These are phyloP conservation scores for Penaeus monodon DNA, from an alignment of 2,888 invertebrate genomes.

Conservation along the genomic window DNA sequence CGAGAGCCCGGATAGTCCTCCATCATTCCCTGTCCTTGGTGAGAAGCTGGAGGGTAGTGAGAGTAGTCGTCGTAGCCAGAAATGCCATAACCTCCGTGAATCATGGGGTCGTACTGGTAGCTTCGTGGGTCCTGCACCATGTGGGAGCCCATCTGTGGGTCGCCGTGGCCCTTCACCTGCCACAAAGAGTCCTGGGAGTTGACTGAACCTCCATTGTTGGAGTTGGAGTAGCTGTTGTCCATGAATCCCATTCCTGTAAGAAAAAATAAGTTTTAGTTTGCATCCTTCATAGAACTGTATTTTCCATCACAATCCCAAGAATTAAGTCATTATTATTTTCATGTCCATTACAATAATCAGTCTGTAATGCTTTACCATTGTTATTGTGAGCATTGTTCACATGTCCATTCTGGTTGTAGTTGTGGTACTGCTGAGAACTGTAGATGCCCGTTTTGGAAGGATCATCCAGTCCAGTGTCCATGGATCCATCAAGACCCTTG, in stretches of 20 bases:
- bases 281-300: background rate
- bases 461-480: slow-evolving; percentile 60
- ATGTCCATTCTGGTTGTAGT: slow-evolving; percentile 90
- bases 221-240: slow-evolving; percentile 92
- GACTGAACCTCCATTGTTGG: slow-evolving; percentile 94
- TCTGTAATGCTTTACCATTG: slow-evolving; percentile 31
- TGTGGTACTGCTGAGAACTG: slow-evolving; percentile 75
- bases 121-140: slow-evolving; percentile 33
- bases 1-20: slow-evolving; percentile 66
- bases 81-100: slow-evolving; percentile 83
- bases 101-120: slow-evolving; percentile 68
- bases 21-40: slow-evolving; percentile 73
- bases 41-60: slow-evolving; percentile 81
- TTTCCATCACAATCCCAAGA: background rate
- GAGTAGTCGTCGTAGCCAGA: slow-evolving; percentile 84
- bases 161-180: slow-evolving; percentile 82
- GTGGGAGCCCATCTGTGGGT: slow-evolving; percentile 52
- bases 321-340: background rate
- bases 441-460: slow-evolving; percentile 60
- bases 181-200: slow-evolving; percentile 94
- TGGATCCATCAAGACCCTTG: slow-evolving; percentile 81
- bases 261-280: slow-evolving; percentile 54
- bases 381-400: slow-evolving; percentile 77
- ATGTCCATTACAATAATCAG: background rate
- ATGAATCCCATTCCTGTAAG: slow-evolving; percentile 88